A percentile compares a stretch with the other conserved stretches of the same genome.
Conservation (phyloP, 1,140 invertebrate species). For the Cotesia glomerata region DNA sequence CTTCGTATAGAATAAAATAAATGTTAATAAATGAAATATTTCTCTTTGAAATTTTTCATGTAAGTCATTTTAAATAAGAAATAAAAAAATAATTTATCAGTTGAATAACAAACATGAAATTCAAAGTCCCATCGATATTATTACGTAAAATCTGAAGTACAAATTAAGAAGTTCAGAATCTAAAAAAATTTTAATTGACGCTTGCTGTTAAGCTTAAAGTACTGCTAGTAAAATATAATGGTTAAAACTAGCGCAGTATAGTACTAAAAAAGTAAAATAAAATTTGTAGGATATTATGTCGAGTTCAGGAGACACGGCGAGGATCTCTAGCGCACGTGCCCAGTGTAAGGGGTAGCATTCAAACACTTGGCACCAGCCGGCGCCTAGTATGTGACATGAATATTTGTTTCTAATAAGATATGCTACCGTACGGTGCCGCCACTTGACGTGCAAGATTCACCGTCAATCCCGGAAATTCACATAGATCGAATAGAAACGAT, state of each 20-base stretch:
- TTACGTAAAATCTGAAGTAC: no score
- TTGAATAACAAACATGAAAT: no score
- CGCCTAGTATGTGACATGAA: constrained; percentile 63
- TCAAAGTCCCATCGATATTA: no score
- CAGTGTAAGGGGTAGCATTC: constrained; percentile 54
- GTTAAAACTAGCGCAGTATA: neutral
- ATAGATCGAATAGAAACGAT: neutral
- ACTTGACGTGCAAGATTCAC: constrained; percentile 46
- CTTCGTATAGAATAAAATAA: no score
- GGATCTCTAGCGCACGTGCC: constrained; percentile 43
- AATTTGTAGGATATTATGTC: constrained; percentile 20
- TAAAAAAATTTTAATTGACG: no score
- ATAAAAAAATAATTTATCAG: no score
- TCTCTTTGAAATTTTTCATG: no score
- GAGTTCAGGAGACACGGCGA: constrained; percentile 11
- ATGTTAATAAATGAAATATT: no score
- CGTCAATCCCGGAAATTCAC: neutral
- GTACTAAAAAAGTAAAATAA: neutral
- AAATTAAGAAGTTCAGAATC: no score
- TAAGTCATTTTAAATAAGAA: no score
- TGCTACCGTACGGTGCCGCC: constrained; percentile 49
- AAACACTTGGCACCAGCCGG: constrained; percentile 64
- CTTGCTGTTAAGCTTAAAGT: no score
- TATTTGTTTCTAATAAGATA: constrained; percentile 65
- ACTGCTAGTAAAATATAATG: no score